Conservation (phyloP, 1,140 invertebrate genomes). For the Saccostrea glomerata region DNA sequence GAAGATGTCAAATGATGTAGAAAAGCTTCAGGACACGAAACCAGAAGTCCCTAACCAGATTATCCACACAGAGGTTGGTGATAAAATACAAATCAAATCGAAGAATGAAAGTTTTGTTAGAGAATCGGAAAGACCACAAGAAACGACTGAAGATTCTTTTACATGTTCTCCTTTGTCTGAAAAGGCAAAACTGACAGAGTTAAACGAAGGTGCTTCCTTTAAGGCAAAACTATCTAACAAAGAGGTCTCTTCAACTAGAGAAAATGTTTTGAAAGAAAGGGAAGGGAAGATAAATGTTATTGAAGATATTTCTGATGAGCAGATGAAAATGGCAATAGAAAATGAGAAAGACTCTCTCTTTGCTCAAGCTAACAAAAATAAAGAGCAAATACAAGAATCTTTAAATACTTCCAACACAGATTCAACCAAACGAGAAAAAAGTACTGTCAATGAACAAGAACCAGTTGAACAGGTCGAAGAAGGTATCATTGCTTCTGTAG, state of each 20-base stretch:
- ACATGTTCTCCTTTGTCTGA: neutral
- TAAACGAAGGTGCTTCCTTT: neutral
- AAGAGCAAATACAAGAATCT: neutral
- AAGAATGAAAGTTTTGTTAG: neutral
- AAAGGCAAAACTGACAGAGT: neutral
- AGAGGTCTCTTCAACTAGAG: neutral
- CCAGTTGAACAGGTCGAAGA: neutral
- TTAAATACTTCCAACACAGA: neutral
- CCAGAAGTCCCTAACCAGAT: slow-evolving; percentile 34
- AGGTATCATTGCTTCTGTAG: neutral
- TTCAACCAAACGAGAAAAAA: neutral
- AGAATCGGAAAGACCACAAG: neutral
- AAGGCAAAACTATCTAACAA: neutral
- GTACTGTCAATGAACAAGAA: neutral
- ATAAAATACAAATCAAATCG: neutral
- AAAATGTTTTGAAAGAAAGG: neutral
- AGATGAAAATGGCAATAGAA: neutral
- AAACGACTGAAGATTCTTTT: neutral
- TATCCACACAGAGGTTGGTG: neutral
- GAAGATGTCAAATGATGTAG: neutral
- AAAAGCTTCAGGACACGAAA: neutral
- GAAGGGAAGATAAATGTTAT: neutral
- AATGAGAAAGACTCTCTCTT: neutral
- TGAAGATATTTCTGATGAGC: neutral
- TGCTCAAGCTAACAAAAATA: neutral